Evolutionary conservation across 2,888 invertebrate genomes (phyloP).

Genomic region (Plutella xylostella): DNA sequence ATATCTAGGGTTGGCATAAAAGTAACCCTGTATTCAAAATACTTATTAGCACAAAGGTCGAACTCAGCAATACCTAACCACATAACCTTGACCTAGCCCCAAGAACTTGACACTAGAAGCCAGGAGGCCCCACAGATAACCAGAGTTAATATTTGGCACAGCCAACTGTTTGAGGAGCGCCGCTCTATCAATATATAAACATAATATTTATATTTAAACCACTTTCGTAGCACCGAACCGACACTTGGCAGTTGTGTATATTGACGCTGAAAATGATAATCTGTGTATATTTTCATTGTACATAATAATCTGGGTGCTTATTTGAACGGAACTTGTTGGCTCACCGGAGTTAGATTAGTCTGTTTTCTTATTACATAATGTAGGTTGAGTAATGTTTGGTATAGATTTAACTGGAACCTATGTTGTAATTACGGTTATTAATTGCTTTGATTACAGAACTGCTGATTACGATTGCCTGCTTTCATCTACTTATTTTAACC

Average conservation of each 20-base stretch:
- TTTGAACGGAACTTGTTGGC: conserved; percentile 1
- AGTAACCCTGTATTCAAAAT: too few relatives aligned
- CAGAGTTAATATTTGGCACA: conserved; percentile 68
- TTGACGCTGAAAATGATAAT: conserved; percentile 62
- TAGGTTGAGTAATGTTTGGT: too few relatives aligned
- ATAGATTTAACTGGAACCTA: too few relatives aligned
- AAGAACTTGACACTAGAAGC: conserved; percentile 51
- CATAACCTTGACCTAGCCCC: conserved; percentile 20
- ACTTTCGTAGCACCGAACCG: conserved; percentile 49
- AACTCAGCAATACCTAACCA: too few relatives aligned
- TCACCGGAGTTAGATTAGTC: too few relatives aligned
- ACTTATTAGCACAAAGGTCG: too few relatives aligned
- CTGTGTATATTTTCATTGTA: conserved; percentile 28
- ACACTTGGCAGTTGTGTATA: conserved; percentile 52
- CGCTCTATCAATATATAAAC: conserved; percentile 69
- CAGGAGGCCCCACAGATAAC: conserved; percentile 55
- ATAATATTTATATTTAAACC: conserved; percentile 66
- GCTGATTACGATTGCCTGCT: too few relatives aligned
- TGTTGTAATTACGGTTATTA: too few relatives aligned
- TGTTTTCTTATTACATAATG: too few relatives aligned
- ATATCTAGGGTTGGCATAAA: too few relatives aligned
- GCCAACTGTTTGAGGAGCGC: conserved; percentile 62
- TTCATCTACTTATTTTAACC: too few relatives aligned
- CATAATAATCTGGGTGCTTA: conserved; percentile 10
- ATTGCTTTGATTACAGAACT: too few relatives aligned